These are phyloP conservation scores for Nanorana parkeri DNA, from an alignment of 2,113 vertebrate species.

Conservation along the genomic window DNA sequence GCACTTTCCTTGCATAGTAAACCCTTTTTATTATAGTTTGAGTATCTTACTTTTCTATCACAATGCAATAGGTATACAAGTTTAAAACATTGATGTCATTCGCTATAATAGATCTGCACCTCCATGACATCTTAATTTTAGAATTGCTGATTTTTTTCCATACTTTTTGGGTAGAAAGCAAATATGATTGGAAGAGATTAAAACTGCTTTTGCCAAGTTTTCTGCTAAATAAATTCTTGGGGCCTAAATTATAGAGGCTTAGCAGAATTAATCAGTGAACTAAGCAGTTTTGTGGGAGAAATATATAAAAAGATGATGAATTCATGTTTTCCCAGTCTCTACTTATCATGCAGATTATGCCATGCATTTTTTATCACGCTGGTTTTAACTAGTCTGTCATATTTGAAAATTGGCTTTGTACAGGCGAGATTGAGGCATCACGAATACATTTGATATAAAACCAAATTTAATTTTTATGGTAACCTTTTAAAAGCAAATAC, in stretches of 20 bases:
- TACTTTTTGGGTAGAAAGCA: constrained; percentile 20
- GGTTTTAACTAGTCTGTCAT: constrained; percentile 39
- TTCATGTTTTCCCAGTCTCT: constrained; percentile 39
- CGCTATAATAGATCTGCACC: constrained; percentile 9
- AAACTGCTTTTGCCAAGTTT: constrained; percentile 13
- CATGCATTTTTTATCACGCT: constrained; percentile 47
- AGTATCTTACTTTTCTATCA: constrained; percentile 33
- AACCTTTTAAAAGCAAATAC: constrained; percentile 44
- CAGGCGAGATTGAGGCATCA: constrained; percentile 5
- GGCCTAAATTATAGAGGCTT: constrained; percentile 24
- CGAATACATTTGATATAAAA: constrained; percentile 25
- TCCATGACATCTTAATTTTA: constrained; percentile 30
- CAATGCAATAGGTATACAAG: constrained; percentile 15
- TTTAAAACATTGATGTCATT: constrained; percentile 33
- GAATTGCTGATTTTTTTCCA: constrained; percentile 22
- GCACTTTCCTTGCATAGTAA: constrained; percentile 23
- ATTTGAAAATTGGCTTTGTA: constrained; percentile 48
- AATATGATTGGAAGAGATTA: constrained; percentile 36
- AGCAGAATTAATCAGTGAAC: constrained; percentile 42
- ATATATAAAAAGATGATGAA: constrained; percentile 41
- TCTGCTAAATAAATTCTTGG: constrained; percentile 25
- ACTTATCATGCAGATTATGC: constrained; percentile 49
- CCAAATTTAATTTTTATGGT: constrained; percentile 44
- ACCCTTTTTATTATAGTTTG: constrained; percentile 9
- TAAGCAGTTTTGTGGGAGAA: constrained; percentile 43